Percentiles rank a stretch among this genome's conserved stretches.
Conservation (phyloP, 2,797 vertebrate species). For the Coluber constrictor region DNA sequence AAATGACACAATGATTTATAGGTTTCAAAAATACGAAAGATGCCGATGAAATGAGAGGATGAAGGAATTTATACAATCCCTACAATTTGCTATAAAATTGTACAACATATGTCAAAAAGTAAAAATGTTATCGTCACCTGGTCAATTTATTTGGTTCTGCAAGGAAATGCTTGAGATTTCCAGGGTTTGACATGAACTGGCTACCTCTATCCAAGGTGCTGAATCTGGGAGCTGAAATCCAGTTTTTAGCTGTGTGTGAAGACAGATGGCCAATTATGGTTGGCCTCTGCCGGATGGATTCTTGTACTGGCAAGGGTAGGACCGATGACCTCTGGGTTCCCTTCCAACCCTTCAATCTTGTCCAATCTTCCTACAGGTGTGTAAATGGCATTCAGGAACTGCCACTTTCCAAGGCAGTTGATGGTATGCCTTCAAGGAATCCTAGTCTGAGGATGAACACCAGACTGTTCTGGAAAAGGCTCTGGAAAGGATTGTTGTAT, state of each 20-base stretch:
- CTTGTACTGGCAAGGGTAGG: not conserved
- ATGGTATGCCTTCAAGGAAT: not conserved
- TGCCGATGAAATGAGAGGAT: not conserved
- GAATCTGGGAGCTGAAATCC: not conserved
- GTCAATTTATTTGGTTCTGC: not conserved
- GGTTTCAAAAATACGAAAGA: not conserved
- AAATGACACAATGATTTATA: not conserved
- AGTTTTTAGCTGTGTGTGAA: not conserved
- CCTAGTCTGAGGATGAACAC: not conserved
- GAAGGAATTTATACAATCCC: not conserved
- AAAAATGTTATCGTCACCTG: not conserved
- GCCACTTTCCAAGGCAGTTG: not conserved
- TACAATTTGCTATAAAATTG: not conserved
- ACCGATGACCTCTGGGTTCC: not conserved
- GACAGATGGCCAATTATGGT: fast-evolving
- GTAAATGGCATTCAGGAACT: not conserved
- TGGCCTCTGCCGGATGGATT: not conserved
- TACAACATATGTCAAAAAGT: not conserved
- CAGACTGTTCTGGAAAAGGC: not conserved
- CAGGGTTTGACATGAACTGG: no score
- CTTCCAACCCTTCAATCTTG: not conserved
- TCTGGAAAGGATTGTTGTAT: not conserved
- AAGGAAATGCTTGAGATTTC: not conserved
- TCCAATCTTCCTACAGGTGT: not conserved
- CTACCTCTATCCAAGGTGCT: not conserved